These are phyloP conservation scores for Colinus virginianus DNA, from an alignment of 2,113 vertebrate species.

Conservation along the genomic window DNA sequence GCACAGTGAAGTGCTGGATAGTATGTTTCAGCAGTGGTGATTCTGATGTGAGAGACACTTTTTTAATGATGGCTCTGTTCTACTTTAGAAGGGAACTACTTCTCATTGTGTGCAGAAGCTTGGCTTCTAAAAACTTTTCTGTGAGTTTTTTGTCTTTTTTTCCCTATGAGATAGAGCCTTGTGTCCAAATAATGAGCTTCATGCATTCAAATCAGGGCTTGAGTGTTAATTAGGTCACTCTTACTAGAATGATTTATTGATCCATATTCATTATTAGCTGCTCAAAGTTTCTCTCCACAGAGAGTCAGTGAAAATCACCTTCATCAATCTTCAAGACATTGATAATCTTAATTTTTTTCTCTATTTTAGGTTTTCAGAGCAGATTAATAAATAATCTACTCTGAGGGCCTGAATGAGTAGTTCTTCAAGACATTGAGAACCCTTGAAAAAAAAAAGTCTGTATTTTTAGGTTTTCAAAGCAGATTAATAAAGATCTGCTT, in stretches of 20 bases:
- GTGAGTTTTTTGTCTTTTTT: background rate
- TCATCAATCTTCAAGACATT: slow-evolving; percentile 36
- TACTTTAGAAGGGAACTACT: background rate
- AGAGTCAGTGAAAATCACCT: slow-evolving; percentile 30
- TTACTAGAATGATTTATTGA: slow-evolving; percentile 62
- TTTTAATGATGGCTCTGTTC: background rate
- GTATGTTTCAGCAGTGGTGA: too few species aligned
- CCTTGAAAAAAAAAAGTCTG: background rate
- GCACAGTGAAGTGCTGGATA: too few species aligned
- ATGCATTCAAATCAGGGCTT: slow-evolving; percentile 7
- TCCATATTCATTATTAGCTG: slow-evolving; percentile 6
- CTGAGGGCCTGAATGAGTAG: background rate
- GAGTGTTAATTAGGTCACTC: slow-evolving; percentile 56
- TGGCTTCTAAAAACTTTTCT: background rate
- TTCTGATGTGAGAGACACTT: too few species aligned
- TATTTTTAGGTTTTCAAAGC: slow-evolving; percentile 24
- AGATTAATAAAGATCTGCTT: slow-evolving; percentile 13
- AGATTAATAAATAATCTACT: slow-evolving; percentile 42
- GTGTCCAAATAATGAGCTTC: slow-evolving; percentile 12
- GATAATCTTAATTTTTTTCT: slow-evolving; percentile 30
- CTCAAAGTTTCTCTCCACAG: background rate
- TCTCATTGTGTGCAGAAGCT: background rate
- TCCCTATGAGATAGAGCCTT: background rate
- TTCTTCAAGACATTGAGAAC: slow-evolving; percentile 7
- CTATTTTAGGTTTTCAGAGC: slow-evolving; percentile 21